Conservation (phyloP, 2,113 vertebrate species). For the Psilopogon haemacephalus region DNA sequence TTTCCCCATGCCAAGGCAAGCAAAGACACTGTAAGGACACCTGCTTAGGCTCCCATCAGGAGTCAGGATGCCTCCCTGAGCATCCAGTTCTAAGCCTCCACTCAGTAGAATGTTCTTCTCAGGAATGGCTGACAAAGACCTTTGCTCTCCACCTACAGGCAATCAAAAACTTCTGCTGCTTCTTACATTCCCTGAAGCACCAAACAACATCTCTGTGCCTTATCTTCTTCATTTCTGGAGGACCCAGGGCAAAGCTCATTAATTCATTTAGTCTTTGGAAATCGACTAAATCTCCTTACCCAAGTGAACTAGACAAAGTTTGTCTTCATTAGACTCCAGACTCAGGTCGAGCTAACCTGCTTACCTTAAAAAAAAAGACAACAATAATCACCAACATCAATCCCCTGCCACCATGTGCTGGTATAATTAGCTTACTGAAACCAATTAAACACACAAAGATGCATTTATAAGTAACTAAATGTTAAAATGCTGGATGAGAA, state of each 20-base stretch:
- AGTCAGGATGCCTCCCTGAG: background rate
- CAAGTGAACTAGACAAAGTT: constrained; percentile 18
- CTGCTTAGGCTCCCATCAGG: background rate
- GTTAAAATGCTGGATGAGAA: constrained; percentile 6
- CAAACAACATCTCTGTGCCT: background rate
- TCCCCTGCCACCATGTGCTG: background rate
- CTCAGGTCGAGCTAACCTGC: background rate
- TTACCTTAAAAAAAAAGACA: background rate
- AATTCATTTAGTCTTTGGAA: constrained; percentile 19
- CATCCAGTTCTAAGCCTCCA: background rate
- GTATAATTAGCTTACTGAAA: constrained; percentile 40
- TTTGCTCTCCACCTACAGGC: background rate
- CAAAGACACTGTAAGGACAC: background rate
- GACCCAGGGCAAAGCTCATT: background rate
- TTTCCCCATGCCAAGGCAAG: background rate
- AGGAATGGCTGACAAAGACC: background rate
- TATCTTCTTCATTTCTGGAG: background rate
- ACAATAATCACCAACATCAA: constrained; percentile 3
- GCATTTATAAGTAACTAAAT: constrained; percentile 28
- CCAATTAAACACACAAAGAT: constrained; percentile 4
- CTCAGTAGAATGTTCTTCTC: background rate
- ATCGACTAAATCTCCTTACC: background rate
- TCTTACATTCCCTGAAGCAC: background rate
- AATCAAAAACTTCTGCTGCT: background rate
- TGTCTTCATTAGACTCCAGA: constrained; percentile 11